Percentiles rank a stretch among this genome's conserved stretches.
Evolutionary conservation across 2,113 vertebrate genomes (phyloP).

Genomic region (Pelodiscus sinensis): DNA sequence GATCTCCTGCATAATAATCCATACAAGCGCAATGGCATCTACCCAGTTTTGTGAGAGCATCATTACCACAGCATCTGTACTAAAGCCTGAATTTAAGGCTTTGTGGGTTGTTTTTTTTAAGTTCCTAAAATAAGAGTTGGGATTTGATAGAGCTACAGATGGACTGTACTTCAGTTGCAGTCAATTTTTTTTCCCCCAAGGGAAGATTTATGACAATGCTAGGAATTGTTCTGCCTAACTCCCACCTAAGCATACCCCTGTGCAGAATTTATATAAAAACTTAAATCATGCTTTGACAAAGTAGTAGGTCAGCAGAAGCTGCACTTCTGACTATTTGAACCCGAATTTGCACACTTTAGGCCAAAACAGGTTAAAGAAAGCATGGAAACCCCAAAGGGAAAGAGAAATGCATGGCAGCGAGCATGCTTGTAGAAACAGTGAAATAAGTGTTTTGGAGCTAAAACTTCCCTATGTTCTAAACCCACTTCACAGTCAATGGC

Average conservation of each 20-base stretch:
- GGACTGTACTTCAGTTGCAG: constrained; percentile 30
- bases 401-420: background rate
- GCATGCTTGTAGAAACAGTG: background rate
- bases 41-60: background rate
- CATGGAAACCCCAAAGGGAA: background rate
- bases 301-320: background rate
- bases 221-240: background rate
- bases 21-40: background rate
- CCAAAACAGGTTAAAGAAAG: background rate
- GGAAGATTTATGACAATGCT: background rate
- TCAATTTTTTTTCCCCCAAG: constrained; percentile 21
- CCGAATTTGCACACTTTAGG: background rate
- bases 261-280: background rate
- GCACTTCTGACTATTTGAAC: background rate
- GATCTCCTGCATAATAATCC: background rate
- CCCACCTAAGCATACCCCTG: background rate
- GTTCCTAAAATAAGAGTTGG: background rate
- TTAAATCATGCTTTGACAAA: background rate
- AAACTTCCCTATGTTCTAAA: too few relatives aligned
- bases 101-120: background rate
- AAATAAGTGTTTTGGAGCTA: too few relatives aligned
- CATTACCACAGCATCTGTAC: background rate
- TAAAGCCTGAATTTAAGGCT: background rate
- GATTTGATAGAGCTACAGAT: constrained; percentile 48
- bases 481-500: background rate